Evolutionary conservation across 2,113 vertebrate genomes (phyloP), one percentile per base, ranked within the genome.

Genomic region (Ellobius talpinus): DNA sequence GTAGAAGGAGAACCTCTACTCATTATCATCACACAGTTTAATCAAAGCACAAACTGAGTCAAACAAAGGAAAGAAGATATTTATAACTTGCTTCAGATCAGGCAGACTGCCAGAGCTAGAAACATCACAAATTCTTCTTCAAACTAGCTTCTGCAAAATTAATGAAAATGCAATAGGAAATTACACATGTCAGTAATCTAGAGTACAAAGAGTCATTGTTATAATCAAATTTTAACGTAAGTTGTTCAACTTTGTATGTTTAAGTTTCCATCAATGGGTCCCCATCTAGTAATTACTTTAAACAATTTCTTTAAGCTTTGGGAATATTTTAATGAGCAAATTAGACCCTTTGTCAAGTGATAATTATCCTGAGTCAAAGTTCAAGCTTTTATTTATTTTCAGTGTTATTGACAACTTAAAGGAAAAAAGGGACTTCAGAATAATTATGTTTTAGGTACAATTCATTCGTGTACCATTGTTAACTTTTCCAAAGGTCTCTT

Each of bases 221-320:
- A 61, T 24, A 55, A 16, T 90, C 36, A 58, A 65, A 26, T 77
- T 96, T 93, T 86, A 95, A 76, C 52, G 19, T 87, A 65, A 36
- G 39, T 58, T 73, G 50, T 91, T 72, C 85, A 24, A 7, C 58
- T 95, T 91, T 68, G 17, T 82, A 52, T 81, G 12, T 42, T 91
- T 87, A 96, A 96, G 29, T 24, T 76, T 89, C 70, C 78, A 3
- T 89, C 77, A 97, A 2, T 92, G 50, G 10, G 2, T n/a, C 93
- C 29, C 50, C 81, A 13, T 90, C 82, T 52, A 73, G 66, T 95
- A 90, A 95, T 72, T 95, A 65, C 68, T 91, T 95, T 79, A 93
- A 95, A 55, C 3, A 91, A 3, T 84, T 91, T 95, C 33, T 79
- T 95, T 77, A 79, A 86, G 92, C 21, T 95, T 94, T 24, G 21